Base-by-base conservation (phyloP, 2,888 invertebrate species). In the Nebria salina region DNA sequence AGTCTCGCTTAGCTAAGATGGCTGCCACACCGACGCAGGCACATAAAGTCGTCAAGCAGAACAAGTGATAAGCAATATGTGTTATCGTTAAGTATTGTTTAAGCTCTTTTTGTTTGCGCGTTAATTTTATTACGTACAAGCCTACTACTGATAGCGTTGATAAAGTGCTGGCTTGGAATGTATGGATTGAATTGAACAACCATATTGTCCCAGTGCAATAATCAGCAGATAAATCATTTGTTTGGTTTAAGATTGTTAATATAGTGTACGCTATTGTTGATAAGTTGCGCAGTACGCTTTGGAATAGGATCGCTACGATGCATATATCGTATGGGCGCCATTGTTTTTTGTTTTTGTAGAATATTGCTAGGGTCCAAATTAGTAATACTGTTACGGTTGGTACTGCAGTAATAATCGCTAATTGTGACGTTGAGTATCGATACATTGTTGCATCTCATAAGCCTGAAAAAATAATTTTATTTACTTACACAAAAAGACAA, bases 251-350 rank as follows among this genome's bases (percentile, higher is more conserved):
- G 76, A 89, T 86, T 42, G 87, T 84, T 13, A 89, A 85, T 13
- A 85, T 83, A 0, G 88, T 86, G 84, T 89, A 89, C 65, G 85
- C 84, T 26, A 89, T 85, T n/a, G 89, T 86, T 68, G 88, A 87
- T 8, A 87, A 73, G 84, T 90, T 90, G 82, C 90, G 86, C 81
- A 89, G 85, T 80, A 89, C 86, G 83, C 88, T 88, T 83, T 89
- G 87, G 15, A 88, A 85, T 42, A 90, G 84, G 6, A 90, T 85
- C 13, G 90, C 89, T 26, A 90, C 88, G 75, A 91, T 87, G 76
- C 91, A 89, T 65, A 91, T 88, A 86, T 91, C 91, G 85, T 90
- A 89, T 1, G 91, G 89, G 42, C 90, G 87, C 91, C 91, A 91
- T 83, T 88, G 86, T 75, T 88, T 87, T 34, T 90, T 87, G 85